Evolutionary conservation across 2,888 invertebrate species (phyloP).

Genomic region (Cosmorhoe ocellata): DNA sequence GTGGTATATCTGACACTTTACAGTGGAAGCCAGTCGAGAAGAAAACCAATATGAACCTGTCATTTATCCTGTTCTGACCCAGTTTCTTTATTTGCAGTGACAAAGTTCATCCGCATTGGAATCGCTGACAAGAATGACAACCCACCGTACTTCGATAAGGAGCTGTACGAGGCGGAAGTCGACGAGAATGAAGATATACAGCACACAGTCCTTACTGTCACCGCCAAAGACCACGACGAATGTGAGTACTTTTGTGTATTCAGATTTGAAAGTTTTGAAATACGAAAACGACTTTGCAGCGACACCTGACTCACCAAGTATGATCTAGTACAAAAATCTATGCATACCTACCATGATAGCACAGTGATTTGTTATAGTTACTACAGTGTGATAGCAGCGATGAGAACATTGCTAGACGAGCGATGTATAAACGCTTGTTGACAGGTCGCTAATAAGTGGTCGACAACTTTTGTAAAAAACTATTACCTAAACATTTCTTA

Average conservation of each 20-base stretch:
- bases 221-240: conserved; percentile 99
- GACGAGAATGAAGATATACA: conserved; percentile 99
- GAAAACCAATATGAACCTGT: conserved; percentile 15
- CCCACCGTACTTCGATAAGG: conserved; percentile 98
- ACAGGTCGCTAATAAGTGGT: no score
- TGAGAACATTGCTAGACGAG: no score
- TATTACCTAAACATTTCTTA: not conserved
- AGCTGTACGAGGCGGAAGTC: conserved; percentile 97
- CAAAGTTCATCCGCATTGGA: conserved; percentile 98
- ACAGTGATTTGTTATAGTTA: no score
- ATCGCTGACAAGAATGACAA: conserved; percentile 99
- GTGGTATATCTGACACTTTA: not conserved
- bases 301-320: not conserved
- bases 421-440: no score
- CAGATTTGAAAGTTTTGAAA: conserved; percentile 10
- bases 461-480: no score
- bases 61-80: conserved; percentile 22
- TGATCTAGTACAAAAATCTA: no score
- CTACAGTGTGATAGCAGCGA: no score
- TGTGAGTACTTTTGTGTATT: conserved; percentile 86
- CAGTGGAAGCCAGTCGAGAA: not conserved
- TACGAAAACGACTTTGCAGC: not conserved
- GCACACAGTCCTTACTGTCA: conserved; percentile 98
- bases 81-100: conserved; percentile 87
- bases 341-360: no score